Percentiles rank a stretch among this genome's conserved stretches.
phyloP scores from a whole-genome alignment of 2,888 invertebrate species.

The Pollenia amentaria region DNA sequence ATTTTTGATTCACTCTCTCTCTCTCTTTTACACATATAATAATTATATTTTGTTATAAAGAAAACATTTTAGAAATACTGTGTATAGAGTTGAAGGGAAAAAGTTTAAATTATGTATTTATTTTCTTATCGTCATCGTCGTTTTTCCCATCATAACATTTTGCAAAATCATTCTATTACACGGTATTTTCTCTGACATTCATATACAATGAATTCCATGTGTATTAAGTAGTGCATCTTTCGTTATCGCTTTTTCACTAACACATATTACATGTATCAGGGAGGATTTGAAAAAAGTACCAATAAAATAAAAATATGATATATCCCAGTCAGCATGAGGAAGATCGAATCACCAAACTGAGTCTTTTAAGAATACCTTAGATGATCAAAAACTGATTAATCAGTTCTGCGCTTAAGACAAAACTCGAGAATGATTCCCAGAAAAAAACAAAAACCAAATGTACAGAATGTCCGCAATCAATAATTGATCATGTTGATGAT shows the following conservation, averaged over 20 bases:
- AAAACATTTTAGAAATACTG: background rate
- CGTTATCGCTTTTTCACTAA: slow-evolving; percentile 3
- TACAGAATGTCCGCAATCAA: no score
- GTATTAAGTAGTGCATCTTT: slow-evolving; percentile 44
- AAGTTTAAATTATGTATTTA: slow-evolving; percentile 19
- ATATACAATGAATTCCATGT: slow-evolving; percentile 55
- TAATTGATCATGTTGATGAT: no score
- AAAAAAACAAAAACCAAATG: no score
- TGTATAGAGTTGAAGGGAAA: background rate
- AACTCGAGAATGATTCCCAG: no score
- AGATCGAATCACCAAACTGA: no score
- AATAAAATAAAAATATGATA: background rate
- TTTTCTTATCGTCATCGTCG: slow-evolving; percentile 45
- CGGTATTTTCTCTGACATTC: slow-evolving; percentile 56
- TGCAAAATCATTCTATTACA: slow-evolving; percentile 71
- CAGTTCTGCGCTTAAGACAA: no score
- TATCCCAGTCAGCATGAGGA: no score
- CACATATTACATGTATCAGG: background rate
- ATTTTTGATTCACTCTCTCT: background rate
- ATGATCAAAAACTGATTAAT: no score
- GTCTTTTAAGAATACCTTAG: no score
- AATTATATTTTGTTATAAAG: slow-evolving; percentile 14
- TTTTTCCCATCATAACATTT: slow-evolving; percentile 58
- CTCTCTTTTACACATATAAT: slow-evolving; percentile 14
- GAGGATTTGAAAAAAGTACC: slow-evolving; percentile 1